phyloP scores from a whole-genome alignment of 64 coral and sea anemone genomes.

The Stylophora pistillata region DNA sequence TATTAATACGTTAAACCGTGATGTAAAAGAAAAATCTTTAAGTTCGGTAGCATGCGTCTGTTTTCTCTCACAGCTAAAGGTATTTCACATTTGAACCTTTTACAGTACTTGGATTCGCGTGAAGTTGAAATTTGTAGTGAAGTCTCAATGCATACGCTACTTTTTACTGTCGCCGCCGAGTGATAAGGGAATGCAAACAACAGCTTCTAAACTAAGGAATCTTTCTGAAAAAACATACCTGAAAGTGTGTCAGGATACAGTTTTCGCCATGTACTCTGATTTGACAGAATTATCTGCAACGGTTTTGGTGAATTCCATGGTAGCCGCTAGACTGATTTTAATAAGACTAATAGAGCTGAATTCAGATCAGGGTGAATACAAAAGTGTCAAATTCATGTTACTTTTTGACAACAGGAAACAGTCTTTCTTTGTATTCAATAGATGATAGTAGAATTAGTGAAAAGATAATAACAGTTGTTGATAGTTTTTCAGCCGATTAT shows the following conservation, averaged over 20 bases:
- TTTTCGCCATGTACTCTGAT: not conserved
- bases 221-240: not conserved
- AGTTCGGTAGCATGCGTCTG: too few relatives aligned
- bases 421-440: not conserved
- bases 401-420: constrained; percentile 23
- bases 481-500: not conserved
- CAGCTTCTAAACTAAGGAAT: not conserved
- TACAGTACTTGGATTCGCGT: too few relatives aligned
- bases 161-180: not conserved
- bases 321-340: not conserved
- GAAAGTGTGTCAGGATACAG: not conserved
- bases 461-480: constrained; percentile 16
- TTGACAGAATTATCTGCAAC: not conserved
- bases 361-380: not conserved
- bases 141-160: too few relatives aligned
- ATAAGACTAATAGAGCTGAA: constrained; percentile 6
- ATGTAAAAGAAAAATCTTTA: too few relatives aligned
- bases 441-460: not conserved
- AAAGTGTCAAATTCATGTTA: constrained; percentile 21
- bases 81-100: too few relatives aligned
- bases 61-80: too few relatives aligned
- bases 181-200: constrained; percentile 29
- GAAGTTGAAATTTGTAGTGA: too few relatives aligned
- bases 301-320: constrained; percentile 9
- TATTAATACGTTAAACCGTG: too few relatives aligned